These are phyloP conservation scores for Propithecus coquereli DNA, from an alignment of 2,113 vertebrate genomes.

Conservation along the genomic window DNA sequence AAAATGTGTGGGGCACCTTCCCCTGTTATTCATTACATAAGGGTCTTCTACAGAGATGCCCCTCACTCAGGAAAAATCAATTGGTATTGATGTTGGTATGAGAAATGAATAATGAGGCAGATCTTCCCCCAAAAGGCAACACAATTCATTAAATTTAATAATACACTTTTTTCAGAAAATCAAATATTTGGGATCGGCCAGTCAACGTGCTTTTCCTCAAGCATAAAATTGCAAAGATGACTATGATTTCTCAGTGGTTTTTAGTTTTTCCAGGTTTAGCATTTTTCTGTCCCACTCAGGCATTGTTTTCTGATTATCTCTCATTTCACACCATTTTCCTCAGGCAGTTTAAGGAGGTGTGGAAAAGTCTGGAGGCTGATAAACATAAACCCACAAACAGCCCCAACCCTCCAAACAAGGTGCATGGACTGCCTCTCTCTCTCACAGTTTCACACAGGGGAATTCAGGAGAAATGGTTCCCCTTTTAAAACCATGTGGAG, in stretches of 20 bases:
- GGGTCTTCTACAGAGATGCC: background rate
- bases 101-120: background rate
- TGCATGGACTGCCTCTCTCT: too few species aligned
- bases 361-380: background rate
- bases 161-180: constrained; percentile 10
- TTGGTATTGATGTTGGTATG: background rate
- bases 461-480: background rate
- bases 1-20: background rate
- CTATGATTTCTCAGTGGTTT: background rate
- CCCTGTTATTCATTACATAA: background rate
- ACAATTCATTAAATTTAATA: background rate
- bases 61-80: background rate
- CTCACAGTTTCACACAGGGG: background rate
- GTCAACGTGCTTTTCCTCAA: too few species aligned
- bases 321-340: background rate
- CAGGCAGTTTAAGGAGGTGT: background rate
- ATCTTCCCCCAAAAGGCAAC: background rate
- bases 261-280: background rate
- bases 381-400: background rate
- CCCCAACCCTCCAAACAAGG: background rate
- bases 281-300: background rate
- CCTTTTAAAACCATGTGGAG: background rate
- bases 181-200: background rate
- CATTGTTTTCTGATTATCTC: background rate
- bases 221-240: background rate